Percentiles rank a stretch among this genome's conserved stretches.
Evolutionary conservation across 2,113 vertebrate genomes (phyloP).

Genomic region (Menura novaehollandiae): DNA sequence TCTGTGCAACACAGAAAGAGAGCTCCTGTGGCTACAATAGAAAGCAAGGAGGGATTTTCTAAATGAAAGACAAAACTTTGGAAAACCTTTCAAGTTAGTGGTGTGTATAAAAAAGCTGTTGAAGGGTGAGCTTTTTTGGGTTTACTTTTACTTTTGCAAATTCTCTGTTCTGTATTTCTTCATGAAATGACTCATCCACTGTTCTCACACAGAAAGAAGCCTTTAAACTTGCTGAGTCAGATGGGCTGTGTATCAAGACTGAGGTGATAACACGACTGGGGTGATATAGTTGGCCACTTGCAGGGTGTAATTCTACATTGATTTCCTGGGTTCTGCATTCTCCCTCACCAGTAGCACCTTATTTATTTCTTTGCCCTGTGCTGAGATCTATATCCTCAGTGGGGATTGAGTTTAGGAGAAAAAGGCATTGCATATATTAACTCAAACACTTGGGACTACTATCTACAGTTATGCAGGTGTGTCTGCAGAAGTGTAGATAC

Average conservation of each 20-base stretch:
- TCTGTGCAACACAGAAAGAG: not conserved
- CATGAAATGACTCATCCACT: not conserved
- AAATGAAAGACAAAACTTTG: not conserved
- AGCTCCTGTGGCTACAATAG: not conserved
- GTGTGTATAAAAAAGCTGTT: not conserved
- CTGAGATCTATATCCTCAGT: not conserved
- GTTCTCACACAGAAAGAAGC: not conserved
- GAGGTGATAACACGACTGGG: not conserved
- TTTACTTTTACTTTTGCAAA: not conserved
- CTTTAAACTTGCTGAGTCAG: not conserved
- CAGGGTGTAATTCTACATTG: not conserved
- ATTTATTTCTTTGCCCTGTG: not conserved
- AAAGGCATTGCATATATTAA: not conserved
- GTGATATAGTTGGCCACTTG: not conserved
- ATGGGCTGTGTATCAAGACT: not conserved
- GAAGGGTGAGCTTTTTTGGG: not conserved
- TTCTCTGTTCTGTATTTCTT: not conserved
- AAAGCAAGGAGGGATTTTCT: not conserved
- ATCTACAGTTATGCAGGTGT: not conserved
- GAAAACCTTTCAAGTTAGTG: not conserved
- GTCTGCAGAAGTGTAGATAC: not conserved
- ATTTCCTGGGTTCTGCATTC: not conserved
- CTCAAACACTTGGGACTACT: not conserved
- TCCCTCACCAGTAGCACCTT: not conserved
- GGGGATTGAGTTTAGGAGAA: not conserved